Evolutionary conservation across 2,888 invertebrate species (phyloP).

Genomic region (Lepidonotus clava): DNA sequence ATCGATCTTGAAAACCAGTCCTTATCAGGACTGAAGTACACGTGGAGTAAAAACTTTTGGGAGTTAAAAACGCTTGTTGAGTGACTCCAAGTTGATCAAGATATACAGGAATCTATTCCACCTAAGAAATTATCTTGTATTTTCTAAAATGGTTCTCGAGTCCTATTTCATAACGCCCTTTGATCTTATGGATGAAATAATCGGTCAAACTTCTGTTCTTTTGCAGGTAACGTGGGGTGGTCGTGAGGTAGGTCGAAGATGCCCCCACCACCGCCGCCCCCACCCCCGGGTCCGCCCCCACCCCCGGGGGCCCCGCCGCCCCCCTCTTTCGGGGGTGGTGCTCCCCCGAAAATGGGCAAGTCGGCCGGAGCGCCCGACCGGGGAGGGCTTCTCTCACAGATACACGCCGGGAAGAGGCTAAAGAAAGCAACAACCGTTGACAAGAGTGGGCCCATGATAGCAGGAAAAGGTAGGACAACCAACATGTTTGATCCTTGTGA

Average conservation of each 20-base stretch:
- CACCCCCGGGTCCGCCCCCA: neutral
- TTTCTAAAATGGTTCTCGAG: too few relatives aligned
- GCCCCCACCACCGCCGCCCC: slow-evolving; percentile 5
- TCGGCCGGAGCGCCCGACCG: neutral
- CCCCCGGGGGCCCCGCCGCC: neutral
- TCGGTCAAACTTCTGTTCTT: too few relatives aligned
- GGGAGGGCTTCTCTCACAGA: neutral
- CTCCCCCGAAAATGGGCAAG: neutral
- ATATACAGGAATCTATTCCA: too few relatives aligned
- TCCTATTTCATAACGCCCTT: too few relatives aligned
- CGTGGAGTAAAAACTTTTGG: too few relatives aligned
- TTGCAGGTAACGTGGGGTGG: neutral
- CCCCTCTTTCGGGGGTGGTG: neutral
- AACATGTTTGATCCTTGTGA: too few relatives aligned
- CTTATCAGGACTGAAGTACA: too few relatives aligned
- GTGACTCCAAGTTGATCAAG: too few relatives aligned
- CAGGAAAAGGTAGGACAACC: slow-evolving; percentile 23
- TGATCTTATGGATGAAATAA: too few relatives aligned
- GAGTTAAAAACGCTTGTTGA: too few relatives aligned
- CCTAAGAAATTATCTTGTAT: too few relatives aligned
- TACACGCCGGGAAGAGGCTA: neutral
- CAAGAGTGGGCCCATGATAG: slow-evolving; percentile 2
- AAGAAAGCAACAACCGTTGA: slow-evolving; percentile 6
- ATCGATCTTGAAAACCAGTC: too few relatives aligned
- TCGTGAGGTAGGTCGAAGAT: neutral